Conservation (phyloP, 2,888 invertebrate genomes). For the Drosophila subquinaria region DNA sequence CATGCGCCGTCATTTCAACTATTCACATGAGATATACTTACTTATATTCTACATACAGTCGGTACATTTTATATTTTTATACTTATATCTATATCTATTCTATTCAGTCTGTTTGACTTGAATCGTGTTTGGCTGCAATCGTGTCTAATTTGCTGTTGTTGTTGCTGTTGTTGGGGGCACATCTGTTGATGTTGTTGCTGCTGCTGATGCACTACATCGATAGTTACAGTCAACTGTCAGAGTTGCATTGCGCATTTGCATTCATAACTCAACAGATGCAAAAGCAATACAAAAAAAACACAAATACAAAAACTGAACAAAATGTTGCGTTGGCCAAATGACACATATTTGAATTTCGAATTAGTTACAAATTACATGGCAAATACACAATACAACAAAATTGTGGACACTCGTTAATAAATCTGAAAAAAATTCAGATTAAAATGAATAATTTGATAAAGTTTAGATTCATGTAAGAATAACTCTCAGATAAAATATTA, state of each 20-base stretch:
- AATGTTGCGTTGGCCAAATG: slow-evolving; percentile 73
- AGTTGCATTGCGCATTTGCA: slow-evolving; percentile 73
- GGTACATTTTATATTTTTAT: background rate
- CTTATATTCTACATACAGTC: slow-evolving; percentile 19
- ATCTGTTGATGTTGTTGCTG: slow-evolving; percentile 43
- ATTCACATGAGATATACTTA: slow-evolving; percentile 17
- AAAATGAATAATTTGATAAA: background rate
- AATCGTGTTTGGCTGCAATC: slow-evolving; percentile 60
- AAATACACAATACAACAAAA: slow-evolving; percentile 47
- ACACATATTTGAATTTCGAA: slow-evolving; percentile 77
- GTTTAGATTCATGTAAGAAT: too few relatives aligned
- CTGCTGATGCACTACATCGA: slow-evolving; percentile 78
- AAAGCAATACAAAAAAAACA: slow-evolving; percentile 21
- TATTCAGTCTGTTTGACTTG: slow-evolving; percentile 21
- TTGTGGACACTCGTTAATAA: background rate
- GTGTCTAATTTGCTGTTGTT: slow-evolving; percentile 74
- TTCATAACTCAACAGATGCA: slow-evolving; percentile 79
- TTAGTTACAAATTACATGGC: slow-evolving; percentile 62
- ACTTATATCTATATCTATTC: slow-evolving; percentile 25
- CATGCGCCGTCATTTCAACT: slow-evolving; percentile 36
- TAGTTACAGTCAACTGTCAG: slow-evolving; percentile 64
- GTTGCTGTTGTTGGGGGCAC: slow-evolving; percentile 35
- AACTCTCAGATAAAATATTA: too few relatives aligned
- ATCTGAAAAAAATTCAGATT: background rate
- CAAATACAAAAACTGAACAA: slow-evolving; percentile 24